Base-by-base conservation (phyloP, 1,140 invertebrate genomes). In the Drosophila ohnishii region DNA sequence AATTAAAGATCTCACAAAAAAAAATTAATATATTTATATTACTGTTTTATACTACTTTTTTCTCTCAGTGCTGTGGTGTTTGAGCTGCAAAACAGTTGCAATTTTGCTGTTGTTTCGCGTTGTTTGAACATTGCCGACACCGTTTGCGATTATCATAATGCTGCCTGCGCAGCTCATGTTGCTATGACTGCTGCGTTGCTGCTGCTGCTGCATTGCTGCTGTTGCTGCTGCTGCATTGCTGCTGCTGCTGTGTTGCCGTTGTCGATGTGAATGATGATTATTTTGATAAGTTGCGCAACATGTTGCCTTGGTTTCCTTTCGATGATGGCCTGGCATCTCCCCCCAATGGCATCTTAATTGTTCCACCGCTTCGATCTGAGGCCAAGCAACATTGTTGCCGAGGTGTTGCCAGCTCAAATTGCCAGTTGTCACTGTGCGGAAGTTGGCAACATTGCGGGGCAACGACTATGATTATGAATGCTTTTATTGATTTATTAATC, bases 241-340 rank as follows among this genome's bases (percentile, higher is more conserved):
- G 69, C 28, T 72, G 63, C 40, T 50, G 47, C 25, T 30, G 45
- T 32, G 57, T 34, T 66, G 78, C 45, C 64, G 57, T 64, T 84
- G 81, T 57, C 75, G 82, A 81, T 87, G 83, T 66, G 73, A 76
- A 83, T 80, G 83, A 87, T 87, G 84, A 88, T 87, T 88, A 87
- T 88, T 88, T 88, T 88, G 84, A 87, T 87, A 87, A 83, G 84
- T 87, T 87, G 84, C 76, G 84, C 84, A 87, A 88, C 83, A 86
- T 86, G 83, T 80, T 88, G 62, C 56, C 48, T 62, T 47, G 35
- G 32, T 69, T 67, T 76, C 40, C 39, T 37, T 67, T 51, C 48
- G 42, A 73, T 73, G 51, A 55, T 55, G 51, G 51, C 58, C n/a
- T 35, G 30, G 44, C 50, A 60, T 50, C 32, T 63, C 45, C 32